Evolutionary conservation across 2,888 invertebrate genomes (phyloP), one percentile per base, ranked within the genome.

Genomic region (Tenthredo livida): DNA sequence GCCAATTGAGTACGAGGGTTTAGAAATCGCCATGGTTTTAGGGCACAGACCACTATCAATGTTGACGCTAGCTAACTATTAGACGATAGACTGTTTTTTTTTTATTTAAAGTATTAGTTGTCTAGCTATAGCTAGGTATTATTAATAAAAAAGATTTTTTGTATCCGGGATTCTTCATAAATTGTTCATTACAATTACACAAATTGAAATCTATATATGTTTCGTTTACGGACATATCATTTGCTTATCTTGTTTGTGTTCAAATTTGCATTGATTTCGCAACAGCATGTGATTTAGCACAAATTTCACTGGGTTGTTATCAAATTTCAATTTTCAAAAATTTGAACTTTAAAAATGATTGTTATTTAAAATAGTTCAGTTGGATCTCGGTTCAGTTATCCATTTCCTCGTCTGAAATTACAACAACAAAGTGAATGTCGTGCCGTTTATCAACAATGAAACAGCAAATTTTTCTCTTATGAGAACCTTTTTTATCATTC

Each of bases 211-310:
- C 61, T 47, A 85, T 61, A 85, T 85, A 58, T 67, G 82, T 84
- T 73, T 72, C 47, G 40, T 85, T 40, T 6, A 67, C 40, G 40
- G 17, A 85, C 25, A 50, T 85, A 84, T 84, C 12, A 47, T 86
- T 85, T 85, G 86, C 86, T 86, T 86, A 65, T 67, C 75, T 77
- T 75, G 6, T 84, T 75, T 85, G 10, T 54, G 84, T 86, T 80
- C 70, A 85, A 84, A 85, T 86, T 88, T 87, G 87, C 87, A 87
- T 89, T 89, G 77, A 86, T 89, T 90, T 90, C 86, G 91, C 89
- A 90, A 89, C 86, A 89, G 91, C 91, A 92, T 91, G 91, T 86
- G 86, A 86, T 88, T 90, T 90, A 90, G 90, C 88, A 84, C 85
- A 86, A 88, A 86, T n/a, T 88, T 91, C 89, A 90, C 89, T 89